phyloP scores from a whole-genome alignment of 1,140 invertebrate species.

The Brachionus sp. region DNA sequence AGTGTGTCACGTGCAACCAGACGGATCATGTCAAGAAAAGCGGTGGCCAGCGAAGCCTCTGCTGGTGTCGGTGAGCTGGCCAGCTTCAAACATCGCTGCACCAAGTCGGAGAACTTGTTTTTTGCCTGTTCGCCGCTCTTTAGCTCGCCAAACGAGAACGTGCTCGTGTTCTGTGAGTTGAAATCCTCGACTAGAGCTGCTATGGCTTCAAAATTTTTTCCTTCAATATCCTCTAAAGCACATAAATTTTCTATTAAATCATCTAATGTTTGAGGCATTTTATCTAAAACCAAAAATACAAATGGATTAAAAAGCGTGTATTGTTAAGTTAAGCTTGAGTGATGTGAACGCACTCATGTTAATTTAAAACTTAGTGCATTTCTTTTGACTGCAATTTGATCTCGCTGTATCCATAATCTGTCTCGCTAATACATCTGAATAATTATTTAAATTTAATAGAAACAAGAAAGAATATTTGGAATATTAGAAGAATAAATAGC shows the following conservation, averaged over 20 bases:
- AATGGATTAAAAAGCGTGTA: background rate
- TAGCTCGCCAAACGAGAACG: background rate
- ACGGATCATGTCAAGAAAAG: constrained; percentile 2
- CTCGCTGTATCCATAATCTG: background rate
- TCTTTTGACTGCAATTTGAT: background rate
- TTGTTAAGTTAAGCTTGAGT: background rate
- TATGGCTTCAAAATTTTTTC: background rate
- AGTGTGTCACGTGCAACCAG: background rate
- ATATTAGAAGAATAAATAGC: background rate
- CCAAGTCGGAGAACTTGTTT: background rate
- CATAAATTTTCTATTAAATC: background rate
- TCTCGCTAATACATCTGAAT: background rate
- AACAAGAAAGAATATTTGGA: background rate
- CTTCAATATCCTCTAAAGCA: background rate
- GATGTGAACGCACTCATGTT: background rate
- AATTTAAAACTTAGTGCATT: background rate
- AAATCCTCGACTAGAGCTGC: background rate
- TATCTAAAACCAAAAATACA: background rate
- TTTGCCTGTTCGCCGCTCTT: background rate
- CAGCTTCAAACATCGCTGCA: background rate
- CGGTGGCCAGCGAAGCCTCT: background rate
- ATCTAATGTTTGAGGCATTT: background rate
- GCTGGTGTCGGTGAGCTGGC: background rate
- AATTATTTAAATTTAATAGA: background rate
- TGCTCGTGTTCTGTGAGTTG: background rate